A percentile compares a stretch with the other conserved stretches of the same genome.
Evolutionary conservation across 2,888 invertebrate genomes (phyloP).

Genomic region (Cyclophora albipunctata): DNA sequence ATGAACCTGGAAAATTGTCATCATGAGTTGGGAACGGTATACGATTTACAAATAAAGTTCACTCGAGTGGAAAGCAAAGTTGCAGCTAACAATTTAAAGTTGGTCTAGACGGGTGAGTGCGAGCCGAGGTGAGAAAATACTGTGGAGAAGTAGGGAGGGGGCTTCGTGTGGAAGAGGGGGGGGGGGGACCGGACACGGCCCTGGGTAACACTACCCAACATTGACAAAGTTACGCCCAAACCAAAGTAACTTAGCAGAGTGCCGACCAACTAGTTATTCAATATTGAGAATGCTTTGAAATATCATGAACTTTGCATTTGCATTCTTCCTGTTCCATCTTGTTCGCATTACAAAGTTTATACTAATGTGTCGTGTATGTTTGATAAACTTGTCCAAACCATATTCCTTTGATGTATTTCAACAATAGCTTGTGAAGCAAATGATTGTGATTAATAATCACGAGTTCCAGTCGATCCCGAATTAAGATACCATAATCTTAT

Average conservation of each 20-base stretch:
- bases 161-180: constrained; percentile 21
- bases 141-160: constrained; percentile 22
- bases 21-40: constrained; percentile 40
- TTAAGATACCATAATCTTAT: no score
- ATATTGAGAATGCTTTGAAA: not conserved
- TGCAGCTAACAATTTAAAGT: constrained; percentile 68
- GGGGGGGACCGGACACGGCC: constrained; percentile 30
- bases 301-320: constrained; percentile 3
- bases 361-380: no score
- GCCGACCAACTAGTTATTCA: constrained; percentile 29
- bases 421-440: no score
- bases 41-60: constrained; percentile 59
- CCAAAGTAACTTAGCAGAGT: constrained; percentile 36
- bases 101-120: constrained; percentile 44
- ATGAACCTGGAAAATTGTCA: constrained; percentile 35
- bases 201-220: constrained; percentile 34
- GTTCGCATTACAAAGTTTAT: no score
- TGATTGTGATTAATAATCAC: no score
- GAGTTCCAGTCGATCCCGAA: no score
- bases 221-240: constrained; percentile 46
- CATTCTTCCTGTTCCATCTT: no score
- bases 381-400: no score
- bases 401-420: no score
- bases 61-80: constrained; percentile 52
- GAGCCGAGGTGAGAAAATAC: constrained; percentile 56